Percentiles rank a stretch among this genome's conserved stretches.
Conservation (phyloP, 2,888 invertebrate genomes). For the Volucella zonaria region DNA sequence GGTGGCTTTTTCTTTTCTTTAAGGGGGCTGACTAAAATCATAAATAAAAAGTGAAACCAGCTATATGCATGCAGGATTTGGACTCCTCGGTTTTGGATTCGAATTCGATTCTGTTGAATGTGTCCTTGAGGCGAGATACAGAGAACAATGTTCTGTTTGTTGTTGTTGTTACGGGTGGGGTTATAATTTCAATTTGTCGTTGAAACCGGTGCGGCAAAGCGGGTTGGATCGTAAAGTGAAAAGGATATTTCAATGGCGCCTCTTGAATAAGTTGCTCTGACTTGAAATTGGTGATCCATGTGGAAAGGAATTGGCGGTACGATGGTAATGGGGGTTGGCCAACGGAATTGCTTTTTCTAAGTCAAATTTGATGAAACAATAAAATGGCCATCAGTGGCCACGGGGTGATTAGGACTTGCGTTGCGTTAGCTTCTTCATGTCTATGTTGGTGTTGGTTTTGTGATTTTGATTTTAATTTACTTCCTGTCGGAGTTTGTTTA, state of each 20-base stretch:
- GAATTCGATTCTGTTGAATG: conserved; percentile 68
- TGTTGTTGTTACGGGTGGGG: conserved; percentile 24
- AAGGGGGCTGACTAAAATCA: conserved; percentile 19
- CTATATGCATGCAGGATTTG: conserved; percentile 60
- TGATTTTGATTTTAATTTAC: conserved; percentile 59
- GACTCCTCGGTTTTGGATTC: no score
- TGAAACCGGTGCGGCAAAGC: conserved; percentile 15
- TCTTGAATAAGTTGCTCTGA: conserved; percentile 61
- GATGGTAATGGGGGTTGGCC: background rate
- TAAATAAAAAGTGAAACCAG: conserved; percentile 68
- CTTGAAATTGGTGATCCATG: conserved; percentile 53
- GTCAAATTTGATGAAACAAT: conserved; percentile 23
- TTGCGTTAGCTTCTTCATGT: background rate
- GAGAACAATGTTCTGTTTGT: conserved; percentile 19
- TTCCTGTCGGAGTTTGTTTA: conserved; percentile 27
- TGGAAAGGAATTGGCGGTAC: conserved; percentile 15
- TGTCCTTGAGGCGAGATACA: conserved; percentile 49
- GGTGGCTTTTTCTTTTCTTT: conserved; percentile 24
- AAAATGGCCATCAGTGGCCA: conserved; percentile 34
- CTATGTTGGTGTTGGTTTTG: conserved; percentile 25
- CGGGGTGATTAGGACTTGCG: conserved; percentile 30
- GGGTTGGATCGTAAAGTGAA: conserved; percentile 4
- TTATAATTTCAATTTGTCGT: conserved; percentile 71
- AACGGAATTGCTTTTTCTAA: background rate
- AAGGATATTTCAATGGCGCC: conserved; percentile 2